Evolutionary conservation across 2,797 vertebrate genomes (phyloP).

Genomic region (Clamator glandarius): DNA sequence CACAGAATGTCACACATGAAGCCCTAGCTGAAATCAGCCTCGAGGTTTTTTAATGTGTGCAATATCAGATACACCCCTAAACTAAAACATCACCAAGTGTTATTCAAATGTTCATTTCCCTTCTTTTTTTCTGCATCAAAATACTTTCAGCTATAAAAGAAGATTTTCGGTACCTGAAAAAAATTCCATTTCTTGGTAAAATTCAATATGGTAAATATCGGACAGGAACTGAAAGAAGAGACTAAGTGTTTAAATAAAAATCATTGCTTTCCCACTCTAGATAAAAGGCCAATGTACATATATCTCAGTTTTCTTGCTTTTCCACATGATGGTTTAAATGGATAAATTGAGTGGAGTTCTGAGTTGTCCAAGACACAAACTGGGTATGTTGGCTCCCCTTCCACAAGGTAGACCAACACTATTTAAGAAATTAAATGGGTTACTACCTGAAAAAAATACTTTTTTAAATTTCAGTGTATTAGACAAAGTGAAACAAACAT

Average conservation of each 20-base stretch:
- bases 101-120: not conserved
- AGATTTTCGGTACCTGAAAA: no score
- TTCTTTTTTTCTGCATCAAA: not conserved
- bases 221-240: not conserved
- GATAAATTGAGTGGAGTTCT: not conserved
- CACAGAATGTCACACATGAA: not conserved
- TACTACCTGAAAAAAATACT: not conserved
- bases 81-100: not conserved
- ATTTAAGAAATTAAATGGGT: not conserved
- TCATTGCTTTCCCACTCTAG: not conserved
- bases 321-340: not conserved
- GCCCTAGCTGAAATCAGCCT: not conserved
- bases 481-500: not conserved
- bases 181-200: not conserved
- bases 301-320: not conserved
- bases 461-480: not conserved
- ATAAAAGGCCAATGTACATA: not conserved
- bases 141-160: not conserved
- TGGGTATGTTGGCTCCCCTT: not conserved
- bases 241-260: not conserved
- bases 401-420: not conserved
- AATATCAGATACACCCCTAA: not conserved
- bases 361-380: not conserved
- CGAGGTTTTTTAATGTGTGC: not conserved
- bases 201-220: not conserved